phyloP scores from a whole-genome alignment of 2,797 vertebrate genomes.

The Hephaestus fuliginosus region DNA sequence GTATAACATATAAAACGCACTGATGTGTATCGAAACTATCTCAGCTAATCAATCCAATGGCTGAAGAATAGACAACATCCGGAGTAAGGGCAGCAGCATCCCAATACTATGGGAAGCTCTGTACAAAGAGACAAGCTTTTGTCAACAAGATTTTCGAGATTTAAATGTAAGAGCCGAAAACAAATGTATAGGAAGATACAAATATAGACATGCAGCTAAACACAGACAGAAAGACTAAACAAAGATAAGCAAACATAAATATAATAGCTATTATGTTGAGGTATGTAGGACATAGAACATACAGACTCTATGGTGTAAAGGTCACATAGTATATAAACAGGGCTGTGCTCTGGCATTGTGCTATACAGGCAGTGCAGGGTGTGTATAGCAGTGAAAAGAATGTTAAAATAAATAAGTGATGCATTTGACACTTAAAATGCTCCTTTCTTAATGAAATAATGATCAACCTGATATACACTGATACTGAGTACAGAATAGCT shows the following conservation, averaged over 20 bases:
- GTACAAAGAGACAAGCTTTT: background rate
- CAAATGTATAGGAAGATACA: conserved; percentile 13
- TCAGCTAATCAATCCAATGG: background rate
- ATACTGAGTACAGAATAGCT: background rate
- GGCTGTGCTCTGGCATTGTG: background rate
- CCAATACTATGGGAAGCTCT: background rate
- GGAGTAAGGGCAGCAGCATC: background rate
- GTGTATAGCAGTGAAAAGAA: background rate
- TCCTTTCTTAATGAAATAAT: background rate
- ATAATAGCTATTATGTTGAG: conserved; percentile 5
- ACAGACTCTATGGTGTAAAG: conserved; percentile 9
- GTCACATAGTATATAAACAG: conserved; percentile 11
- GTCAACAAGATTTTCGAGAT: background rate
- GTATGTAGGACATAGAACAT: conserved; percentile 10
- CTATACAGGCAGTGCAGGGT: background rate
- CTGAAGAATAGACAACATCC: background rate
- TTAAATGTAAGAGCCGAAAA: conserved; percentile 12
- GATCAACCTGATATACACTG: background rate
- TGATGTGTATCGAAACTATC: background rate
- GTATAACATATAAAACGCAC: background rate
- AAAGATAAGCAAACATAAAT: conserved; percentile 22
- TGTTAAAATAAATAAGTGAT: background rate
- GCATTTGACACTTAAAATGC: background rate
- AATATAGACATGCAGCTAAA: conserved; percentile 1
- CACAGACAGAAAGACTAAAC: conserved; percentile 20